Evolutionary conservation across 1,140 invertebrate species (phyloP), one percentile per base, ranked within the genome.

Genomic region (Drosophila suzukii): DNA sequence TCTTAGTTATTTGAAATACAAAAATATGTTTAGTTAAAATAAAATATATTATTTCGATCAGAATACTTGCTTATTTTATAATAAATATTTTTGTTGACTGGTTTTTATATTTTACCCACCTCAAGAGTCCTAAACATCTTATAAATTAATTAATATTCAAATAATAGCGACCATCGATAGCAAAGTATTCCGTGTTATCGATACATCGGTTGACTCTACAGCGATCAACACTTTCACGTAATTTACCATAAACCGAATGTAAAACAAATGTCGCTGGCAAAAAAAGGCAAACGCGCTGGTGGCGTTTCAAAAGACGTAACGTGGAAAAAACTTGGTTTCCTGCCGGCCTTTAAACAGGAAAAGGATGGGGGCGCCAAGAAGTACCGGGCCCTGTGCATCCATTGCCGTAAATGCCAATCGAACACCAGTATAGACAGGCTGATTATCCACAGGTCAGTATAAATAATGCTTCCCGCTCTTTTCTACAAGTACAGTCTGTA

Each of bases 341-440:
- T 59, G 1, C 12, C 73, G 10, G 49, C 73, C 10, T 54, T 71
- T 15, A 43, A 67, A 1, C 49, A 39, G 10, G 55, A 27, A 12
- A 73, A 54, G 30, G 43, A 55, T 1, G 65, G 53, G 0, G 49
- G 43, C 7, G 15, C 41, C 8, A 76, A 67, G 36, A 76, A 76
- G 27, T 76, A 75, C 13, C 38, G 73, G 1, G 73, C 73, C 0
- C 44, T 59, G 5, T 76, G 73, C 39, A 51, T 54, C 4, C 62
- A 76, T n/a, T 76, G 73, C 27, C 17, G 66, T 12, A 76, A 76
- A 53, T 47, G 30, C 24, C 73, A 76, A 20, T 44, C 72, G 8
- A 76, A 76, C 30, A 76, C 73, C 10, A 76, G 73, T 36, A 76
- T 76, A 6, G 73, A 76, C 36, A 32, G 73, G 12, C 54, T 76